These are phyloP conservation scores for Pelobates fuscus DNA, from an alignment of 2,113 vertebrate genomes.

Conservation along the genomic window DNA sequence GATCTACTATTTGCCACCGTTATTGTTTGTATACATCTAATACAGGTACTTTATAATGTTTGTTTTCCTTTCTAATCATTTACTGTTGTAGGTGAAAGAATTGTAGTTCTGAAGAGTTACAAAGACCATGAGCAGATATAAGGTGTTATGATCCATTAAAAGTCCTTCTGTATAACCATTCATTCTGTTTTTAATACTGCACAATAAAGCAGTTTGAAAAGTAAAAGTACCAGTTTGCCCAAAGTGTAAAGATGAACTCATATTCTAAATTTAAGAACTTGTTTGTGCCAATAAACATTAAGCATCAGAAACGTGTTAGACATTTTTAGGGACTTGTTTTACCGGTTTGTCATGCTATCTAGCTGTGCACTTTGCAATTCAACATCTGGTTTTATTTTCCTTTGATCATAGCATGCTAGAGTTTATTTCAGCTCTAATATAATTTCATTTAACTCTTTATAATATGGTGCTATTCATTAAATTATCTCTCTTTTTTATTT, in stretches of 20 bases:
- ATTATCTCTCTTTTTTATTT: no score
- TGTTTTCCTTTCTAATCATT: no score
- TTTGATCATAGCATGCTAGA: no score
- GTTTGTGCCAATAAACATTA: not conserved
- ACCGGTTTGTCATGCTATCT: not conserved
- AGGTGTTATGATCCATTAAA: slow-evolving; percentile 21
- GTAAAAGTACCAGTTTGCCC: not conserved
- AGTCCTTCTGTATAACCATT: slow-evolving; percentile 17
- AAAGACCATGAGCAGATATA: slow-evolving; percentile 7
- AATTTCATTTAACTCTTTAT: no score
- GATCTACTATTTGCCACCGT: no score
- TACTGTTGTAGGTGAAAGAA: no score
- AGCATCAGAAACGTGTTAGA: not conserved
- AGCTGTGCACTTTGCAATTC: not conserved
- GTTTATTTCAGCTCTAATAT: no score
- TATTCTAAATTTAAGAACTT: not conserved
- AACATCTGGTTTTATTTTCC: no score
- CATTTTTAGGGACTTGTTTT: not conserved
- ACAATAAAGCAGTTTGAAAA: not conserved
- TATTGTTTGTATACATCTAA: no score
- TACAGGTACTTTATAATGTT: no score
- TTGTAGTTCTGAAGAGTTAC: no score
- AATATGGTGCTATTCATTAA: no score
- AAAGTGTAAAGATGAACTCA: not conserved
- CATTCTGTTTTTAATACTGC: not conserved